These are phyloP conservation scores for Drosophila villosipedis DNA, from an alignment of 2,888 invertebrate species.

Conservation along the genomic window DNA sequence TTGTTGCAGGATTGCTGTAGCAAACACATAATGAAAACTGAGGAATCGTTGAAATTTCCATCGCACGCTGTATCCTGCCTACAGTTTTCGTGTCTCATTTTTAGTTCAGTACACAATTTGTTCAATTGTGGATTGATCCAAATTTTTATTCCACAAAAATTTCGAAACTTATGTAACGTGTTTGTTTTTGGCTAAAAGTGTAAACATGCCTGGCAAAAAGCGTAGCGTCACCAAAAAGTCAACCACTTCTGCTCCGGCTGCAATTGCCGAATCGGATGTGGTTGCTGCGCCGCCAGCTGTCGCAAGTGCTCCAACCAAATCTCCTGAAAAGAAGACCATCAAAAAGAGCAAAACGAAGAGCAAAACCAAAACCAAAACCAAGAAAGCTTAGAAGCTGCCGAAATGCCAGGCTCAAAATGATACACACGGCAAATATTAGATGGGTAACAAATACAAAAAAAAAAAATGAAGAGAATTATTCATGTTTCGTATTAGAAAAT, in stretches of 20 bases:
- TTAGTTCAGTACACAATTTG: constrained; percentile 21
- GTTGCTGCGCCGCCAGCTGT: neutral
- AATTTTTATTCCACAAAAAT: constrained; percentile 22
- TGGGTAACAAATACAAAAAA: neutral
- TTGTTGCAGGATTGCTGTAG: neutral
- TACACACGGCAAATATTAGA: neutral
- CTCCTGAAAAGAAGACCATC: neutral
- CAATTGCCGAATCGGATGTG: neutral
- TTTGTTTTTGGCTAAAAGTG: neutral
- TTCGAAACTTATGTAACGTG: constrained; percentile 21
- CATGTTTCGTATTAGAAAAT: neutral
- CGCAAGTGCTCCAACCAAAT: neutral
- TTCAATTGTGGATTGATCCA: constrained; percentile 8
- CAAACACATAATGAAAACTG: constrained; percentile 3
- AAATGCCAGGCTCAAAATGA: neutral
- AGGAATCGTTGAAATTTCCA: constrained; percentile 28
- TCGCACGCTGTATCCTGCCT: neutral
- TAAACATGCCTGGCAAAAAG: constrained; percentile 52
- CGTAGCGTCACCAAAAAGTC: constrained; percentile 23
- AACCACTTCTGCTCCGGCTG: neutral
- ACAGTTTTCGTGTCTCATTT: accelerated
- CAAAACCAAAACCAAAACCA: constrained; percentile 42
- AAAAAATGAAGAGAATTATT: neutral
- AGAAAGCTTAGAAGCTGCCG: constrained; percentile 14
- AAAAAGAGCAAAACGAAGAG: constrained; percentile 41